Base-by-base conservation (phyloP, 2,888 invertebrate species). In the Aelia acuminata region DNA sequence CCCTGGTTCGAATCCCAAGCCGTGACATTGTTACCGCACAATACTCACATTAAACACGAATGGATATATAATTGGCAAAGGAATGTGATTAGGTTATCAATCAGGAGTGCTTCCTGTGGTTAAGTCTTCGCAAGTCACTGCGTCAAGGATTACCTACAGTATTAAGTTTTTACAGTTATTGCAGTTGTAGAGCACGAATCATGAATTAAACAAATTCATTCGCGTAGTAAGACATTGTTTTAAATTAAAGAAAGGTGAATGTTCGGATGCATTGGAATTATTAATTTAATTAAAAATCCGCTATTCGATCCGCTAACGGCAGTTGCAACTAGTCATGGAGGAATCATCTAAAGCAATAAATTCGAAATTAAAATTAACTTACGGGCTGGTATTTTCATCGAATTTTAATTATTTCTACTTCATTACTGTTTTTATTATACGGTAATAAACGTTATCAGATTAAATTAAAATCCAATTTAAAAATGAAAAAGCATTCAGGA, bases 371-470 rank as follows among this genome's bases (percentile, higher is more conserved):
- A 35, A 70, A 35, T 20, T 0, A 11, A 18, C 63, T 22, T 26
- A 70, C 63, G 10, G 43, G 35, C 31, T 35, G n/a, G 63, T 0
- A 70, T 70, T 35, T 7, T 70, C 63, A 18, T 20, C 31, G 63
- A 35, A 18, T 35, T 70, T 70, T 70, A 70, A 70, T 70, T 70
- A 70, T 35, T 70, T 70, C 63, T 70, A 70, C 20, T 26, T 70
- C 63, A 70, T 35, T 70, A 70, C 31, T 70, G 35, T 31, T 35
- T 70, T 70, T 70, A 35, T 70, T 70, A 35, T 70, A 31, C 18
- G 35, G 18, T 35, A 18, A 70, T 70, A 20, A 70, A 31, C 18
- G 22, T 70, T 18, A 18, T 5, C 7, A 70, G 11, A 57, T 57
- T 57, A 26, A 26, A 57, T 26, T 35, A 70, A 70, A 35, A 1